Percentiles rank a stretch among this genome's conserved stretches.
Conservation (phyloP, 2,888 invertebrate genomes). For the Aleiodes alternator region DNA sequence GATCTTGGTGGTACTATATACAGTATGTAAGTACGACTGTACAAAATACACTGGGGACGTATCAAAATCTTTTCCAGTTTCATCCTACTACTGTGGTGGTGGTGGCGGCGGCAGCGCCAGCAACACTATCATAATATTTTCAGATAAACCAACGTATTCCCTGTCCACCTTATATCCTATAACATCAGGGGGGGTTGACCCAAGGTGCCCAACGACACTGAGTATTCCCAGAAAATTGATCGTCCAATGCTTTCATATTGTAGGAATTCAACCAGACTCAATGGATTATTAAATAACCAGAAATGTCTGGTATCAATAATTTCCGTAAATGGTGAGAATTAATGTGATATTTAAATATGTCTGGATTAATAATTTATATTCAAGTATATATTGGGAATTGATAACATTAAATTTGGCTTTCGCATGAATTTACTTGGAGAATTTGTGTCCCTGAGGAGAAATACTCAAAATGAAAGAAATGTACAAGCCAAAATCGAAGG, state of each 20-base stretch:
- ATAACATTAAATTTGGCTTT: no score
- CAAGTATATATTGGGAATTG: no score
- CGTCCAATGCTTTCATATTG: neutral
- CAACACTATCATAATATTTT: slow-evolving; percentile 70
- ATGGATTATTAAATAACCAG: no score
- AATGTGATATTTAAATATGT: no score
- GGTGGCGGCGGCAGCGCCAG: slow-evolving; percentile 37
- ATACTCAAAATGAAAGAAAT: slow-evolving; percentile 1
- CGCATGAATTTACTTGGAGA: no score
- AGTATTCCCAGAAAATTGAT: neutral
- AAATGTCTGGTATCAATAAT: no score
- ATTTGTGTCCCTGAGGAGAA: neutral
- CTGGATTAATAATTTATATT: no score
- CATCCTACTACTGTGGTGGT: slow-evolving; percentile 45
- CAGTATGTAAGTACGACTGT: slow-evolving; percentile 61
- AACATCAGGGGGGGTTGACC: neutral
- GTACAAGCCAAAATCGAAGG: neutral
- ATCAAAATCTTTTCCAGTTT: slow-evolving; percentile 65
- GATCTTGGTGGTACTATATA: slow-evolving; percentile 68
- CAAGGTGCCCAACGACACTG: neutral
- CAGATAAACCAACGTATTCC: slow-evolving; percentile 67
- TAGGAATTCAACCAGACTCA: no score
- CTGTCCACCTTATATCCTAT: slow-evolving; percentile 7
- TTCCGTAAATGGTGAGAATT: no score
- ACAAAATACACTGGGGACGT: slow-evolving; percentile 71